Evolutionary conservation across 30 jellyfish, hydroid and myxozoan genomes (phyloP).

Genomic region (Chrysaora quinquecirrha): DNA sequence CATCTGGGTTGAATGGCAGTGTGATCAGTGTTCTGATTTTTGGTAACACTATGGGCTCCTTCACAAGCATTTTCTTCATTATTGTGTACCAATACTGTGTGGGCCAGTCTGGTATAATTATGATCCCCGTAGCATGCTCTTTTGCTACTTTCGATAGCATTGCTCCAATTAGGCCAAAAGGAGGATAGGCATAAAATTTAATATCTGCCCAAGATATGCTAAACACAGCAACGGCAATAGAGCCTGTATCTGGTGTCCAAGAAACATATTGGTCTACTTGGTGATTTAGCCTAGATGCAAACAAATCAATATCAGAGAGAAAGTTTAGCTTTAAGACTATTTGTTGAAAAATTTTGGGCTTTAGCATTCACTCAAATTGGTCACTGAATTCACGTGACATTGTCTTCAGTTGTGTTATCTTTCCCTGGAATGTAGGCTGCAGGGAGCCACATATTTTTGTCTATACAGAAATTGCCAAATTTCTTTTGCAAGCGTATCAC

Average conservation of each 20-base stretch:
- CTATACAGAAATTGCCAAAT: slow-evolving; percentile 15
- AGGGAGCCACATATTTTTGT: not conserved
- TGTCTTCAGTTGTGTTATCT: slow-evolving; percentile 33
- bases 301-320: not conserved
- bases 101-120: slow-evolving; percentile 6
- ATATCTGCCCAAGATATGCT: slow-evolving; percentile 14
- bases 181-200: slow-evolving; percentile 32
- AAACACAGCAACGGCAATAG: slow-evolving; percentile 27
- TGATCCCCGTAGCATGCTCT: slow-evolving; percentile 16
- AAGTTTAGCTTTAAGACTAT: not conserved
- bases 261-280: slow-evolving; percentile 14
- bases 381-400: slow-evolving; percentile 36
- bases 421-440: slow-evolving; percentile 36
- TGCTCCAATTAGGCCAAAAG: slow-evolving; percentile 7
- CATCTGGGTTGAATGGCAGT: not conserved
- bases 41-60: not conserved
- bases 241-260: slow-evolving; percentile 24
- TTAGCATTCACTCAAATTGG: slow-evolving; percentile 8
- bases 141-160: not conserved
- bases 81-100: slow-evolving; percentile 6
- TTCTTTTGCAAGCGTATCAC: not conserved
- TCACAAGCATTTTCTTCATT: not conserved
- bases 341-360: not conserved
- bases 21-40: not conserved
- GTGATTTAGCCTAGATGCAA: slow-evolving; percentile 14